Conservation (phyloP, 2,888 invertebrate species). For the Alitta virens region DNA sequence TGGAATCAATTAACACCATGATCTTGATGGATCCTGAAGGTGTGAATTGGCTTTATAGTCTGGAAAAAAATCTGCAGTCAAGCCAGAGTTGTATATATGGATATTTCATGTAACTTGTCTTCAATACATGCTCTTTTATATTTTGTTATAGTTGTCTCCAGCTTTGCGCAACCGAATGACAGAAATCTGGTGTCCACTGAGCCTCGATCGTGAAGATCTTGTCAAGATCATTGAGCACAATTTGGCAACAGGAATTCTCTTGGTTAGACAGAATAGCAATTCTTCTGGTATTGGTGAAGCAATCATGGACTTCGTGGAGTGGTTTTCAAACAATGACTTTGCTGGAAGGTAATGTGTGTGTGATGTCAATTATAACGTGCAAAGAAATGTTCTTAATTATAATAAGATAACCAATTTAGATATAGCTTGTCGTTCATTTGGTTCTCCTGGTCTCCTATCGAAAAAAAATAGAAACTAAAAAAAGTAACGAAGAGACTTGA, state of each 20-base stretch:
- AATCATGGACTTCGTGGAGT: conserved; percentile 78
- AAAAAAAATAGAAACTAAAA: no score
- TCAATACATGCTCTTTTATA: not conserved
- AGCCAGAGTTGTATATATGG: no score
- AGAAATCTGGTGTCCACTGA: conserved; percentile 90
- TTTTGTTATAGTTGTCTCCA: conserved; percentile 71
- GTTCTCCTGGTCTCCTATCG: no score
- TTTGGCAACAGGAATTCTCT: conserved; percentile 63
- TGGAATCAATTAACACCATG: no score
- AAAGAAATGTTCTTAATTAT: no score
- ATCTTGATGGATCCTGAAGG: no score
- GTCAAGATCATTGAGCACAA: conserved; percentile 79
- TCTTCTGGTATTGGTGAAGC: conserved; percentile 63
- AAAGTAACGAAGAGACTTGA: no score
- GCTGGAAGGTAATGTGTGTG: conserved; percentile 65
- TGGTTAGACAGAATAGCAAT: conserved; percentile 55
- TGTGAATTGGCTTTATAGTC: no score
- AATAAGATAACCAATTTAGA: no score
- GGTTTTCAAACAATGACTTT: conserved; percentile 71
- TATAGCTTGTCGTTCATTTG: no score
- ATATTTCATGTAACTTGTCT: not conserved
- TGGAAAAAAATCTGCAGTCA: no score
- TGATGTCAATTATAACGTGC: no score
- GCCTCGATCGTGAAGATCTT: conserved; percentile 67
- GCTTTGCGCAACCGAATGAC: conserved; percentile 96